phyloP scores from a whole-genome alignment of 2,113 vertebrate genomes.

The Murina feae region DNA sequence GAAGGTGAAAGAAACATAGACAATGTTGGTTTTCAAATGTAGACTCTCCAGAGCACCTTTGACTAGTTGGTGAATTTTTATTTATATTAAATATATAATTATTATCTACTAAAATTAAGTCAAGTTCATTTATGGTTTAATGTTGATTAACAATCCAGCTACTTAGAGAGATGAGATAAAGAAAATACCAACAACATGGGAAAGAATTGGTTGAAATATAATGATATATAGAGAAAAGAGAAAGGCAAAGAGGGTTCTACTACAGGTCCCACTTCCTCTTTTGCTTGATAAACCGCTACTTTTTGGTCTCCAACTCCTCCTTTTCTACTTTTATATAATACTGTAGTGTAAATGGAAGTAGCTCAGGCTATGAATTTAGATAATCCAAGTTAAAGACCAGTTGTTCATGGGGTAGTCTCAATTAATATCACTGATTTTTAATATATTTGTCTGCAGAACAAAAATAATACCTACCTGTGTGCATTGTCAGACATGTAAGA shows the following conservation, averaged over 20 bases:
- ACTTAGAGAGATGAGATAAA: neutral
- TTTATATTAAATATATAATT: neutral
- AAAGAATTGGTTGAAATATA: neutral
- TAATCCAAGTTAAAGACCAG: neutral
- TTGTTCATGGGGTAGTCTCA: neutral
- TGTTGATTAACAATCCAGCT: neutral
- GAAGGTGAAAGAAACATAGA: neutral
- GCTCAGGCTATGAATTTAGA: neutral
- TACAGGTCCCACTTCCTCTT: neutral
- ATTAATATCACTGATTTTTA: neutral
- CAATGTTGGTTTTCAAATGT: neutral
- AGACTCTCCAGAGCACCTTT: neutral
- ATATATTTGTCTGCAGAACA: neutral
- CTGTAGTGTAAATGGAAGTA: neutral
- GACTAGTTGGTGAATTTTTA: neutral
- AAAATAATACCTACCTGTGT: neutral
- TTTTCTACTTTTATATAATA: neutral
- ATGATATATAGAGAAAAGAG: neutral
- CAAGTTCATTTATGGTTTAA: neutral
- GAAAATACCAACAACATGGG: neutral
- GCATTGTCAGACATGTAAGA: neutral
- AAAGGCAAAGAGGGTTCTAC: neutral
- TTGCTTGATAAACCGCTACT: neutral
- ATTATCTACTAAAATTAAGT: neutral
- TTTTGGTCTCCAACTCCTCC: neutral